Evolutionary conservation across 2,113 vertebrate genomes (phyloP).

Genomic region (Hemicordylus capensis): DNA sequence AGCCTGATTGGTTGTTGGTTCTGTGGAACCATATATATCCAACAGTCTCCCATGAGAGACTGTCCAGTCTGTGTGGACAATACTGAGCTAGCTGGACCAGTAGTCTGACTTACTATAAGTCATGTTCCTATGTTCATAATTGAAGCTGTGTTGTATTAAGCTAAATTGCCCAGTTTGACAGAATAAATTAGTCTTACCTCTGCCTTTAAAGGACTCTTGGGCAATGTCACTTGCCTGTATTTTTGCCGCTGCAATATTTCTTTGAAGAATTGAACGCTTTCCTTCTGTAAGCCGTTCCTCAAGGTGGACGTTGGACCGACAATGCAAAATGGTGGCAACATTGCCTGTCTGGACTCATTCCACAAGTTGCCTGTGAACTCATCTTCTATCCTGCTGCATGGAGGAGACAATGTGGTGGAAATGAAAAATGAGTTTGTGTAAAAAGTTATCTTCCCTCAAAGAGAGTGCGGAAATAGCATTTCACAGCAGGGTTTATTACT

Average conservation of each 20-base stretch:
- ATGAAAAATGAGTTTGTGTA: conserved; percentile 78
- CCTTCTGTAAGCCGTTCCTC: conserved; percentile 67
- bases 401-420: conserved; percentile 76
- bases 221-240: conserved; percentile 14
- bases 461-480: conserved; percentile 73
- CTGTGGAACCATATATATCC: too few species aligned
- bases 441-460: conserved; percentile 75
- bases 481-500: conserved; percentile 72
- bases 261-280: conserved; percentile 53
- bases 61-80: too few species aligned
- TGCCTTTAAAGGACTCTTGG: conserved; percentile 49
- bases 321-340: conserved; percentile 57
- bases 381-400: conserved; percentile 75
- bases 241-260: conserved; percentile 33
- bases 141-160: too few species aligned
- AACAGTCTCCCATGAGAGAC: too few species aligned
- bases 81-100: too few species aligned
- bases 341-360: conserved; percentile 62
- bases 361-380: conserved; percentile 67
- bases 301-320: conserved; percentile 27
- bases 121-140: too few species aligned
- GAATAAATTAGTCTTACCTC: conserved; percentile 1
- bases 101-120: too few species aligned
- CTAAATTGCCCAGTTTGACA: conserved; percentile 10
- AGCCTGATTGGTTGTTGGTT: too few species aligned